Conservation (phyloP, 2,797 vertebrate species). For the Phrynocephalus forsythii region DNA sequence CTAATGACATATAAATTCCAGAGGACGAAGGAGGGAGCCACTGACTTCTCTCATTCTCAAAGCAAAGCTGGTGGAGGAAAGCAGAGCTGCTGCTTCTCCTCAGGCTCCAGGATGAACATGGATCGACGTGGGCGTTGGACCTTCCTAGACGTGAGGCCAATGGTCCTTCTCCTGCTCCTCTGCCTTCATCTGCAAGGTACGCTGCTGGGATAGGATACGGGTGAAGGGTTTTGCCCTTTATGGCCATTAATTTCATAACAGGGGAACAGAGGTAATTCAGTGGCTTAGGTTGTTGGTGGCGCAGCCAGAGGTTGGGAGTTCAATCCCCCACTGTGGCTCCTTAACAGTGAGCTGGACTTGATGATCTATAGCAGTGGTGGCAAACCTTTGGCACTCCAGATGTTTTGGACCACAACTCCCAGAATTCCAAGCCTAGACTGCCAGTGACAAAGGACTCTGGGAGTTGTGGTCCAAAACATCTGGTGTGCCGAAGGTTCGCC, state of each 20-base stretch:
- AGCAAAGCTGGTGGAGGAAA: neutral
- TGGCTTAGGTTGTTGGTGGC: too few relatives aligned
- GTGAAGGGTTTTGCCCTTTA: neutral
- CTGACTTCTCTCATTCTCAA: neutral
- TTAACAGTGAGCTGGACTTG: too few relatives aligned
- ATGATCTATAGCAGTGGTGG: too few relatives aligned
- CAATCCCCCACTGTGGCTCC: too few relatives aligned
- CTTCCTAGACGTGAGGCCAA: neutral
- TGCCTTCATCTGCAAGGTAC: conserved; percentile 39
- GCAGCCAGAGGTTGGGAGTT: too few relatives aligned
- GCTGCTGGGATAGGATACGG: neutral
- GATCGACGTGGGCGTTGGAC: neutral
- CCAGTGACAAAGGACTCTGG: too few relatives aligned
- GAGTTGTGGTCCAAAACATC: too few relatives aligned
- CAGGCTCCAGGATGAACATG: conserved; percentile 13
- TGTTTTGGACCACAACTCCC: too few relatives aligned
- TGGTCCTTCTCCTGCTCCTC: conserved; percentile 15
- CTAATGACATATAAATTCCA: conserved; percentile 23
- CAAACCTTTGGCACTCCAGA: too few relatives aligned
- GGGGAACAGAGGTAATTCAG: neutral
- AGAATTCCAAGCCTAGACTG: too few relatives aligned
- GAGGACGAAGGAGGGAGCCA: neutral
- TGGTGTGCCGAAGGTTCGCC: too few relatives aligned
- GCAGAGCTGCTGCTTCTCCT: neutral
- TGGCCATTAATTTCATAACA: neutral